These are phyloP conservation scores for Esox masquinongy DNA, from an alignment of 2,797 vertebrate species.

Conservation along the genomic window DNA sequence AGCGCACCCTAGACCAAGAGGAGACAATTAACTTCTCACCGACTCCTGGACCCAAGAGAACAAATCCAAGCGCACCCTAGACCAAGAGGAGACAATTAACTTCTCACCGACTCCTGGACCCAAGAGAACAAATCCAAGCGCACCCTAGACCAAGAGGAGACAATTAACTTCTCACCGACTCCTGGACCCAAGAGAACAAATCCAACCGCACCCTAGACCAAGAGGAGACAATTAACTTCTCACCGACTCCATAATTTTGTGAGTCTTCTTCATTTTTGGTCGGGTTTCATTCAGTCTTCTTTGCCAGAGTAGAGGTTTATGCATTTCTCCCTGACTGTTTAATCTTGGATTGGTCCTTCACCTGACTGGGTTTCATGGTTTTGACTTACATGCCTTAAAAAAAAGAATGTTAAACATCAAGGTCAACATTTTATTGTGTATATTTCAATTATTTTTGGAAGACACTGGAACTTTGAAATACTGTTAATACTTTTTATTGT, in stretches of 20 bases:
- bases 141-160: conserved; percentile 53
- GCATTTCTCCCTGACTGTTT: background rate
- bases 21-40: conserved; percentile 48
- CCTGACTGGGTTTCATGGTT: background rate
- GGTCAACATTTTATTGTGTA: background rate
- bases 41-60: conserved; percentile 14
- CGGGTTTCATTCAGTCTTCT: conserved; percentile 9
- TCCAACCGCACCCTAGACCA: conserved; percentile 46
- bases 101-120: too few relatives aligned
- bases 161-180: conserved; percentile 54
- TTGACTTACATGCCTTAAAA: background rate
- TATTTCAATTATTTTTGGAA: too few relatives aligned
- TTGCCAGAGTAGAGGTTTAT: background rate
- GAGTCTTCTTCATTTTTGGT: conserved; percentile 36
- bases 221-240: conserved; percentile 56
- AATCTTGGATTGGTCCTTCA: background rate
- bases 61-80: conserved; percentile 32
- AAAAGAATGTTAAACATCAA: background rate
- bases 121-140: conserved; percentile 6
- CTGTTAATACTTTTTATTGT: too few relatives aligned
- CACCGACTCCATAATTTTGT: conserved; percentile 53
- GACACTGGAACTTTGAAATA: too few relatives aligned
- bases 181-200: too few relatives aligned
- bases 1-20: conserved; percentile 48
- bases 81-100: conserved; percentile 57